phyloP scores from a whole-genome alignment of 1,140 invertebrate species.

The Hesperophylax magnus region DNA sequence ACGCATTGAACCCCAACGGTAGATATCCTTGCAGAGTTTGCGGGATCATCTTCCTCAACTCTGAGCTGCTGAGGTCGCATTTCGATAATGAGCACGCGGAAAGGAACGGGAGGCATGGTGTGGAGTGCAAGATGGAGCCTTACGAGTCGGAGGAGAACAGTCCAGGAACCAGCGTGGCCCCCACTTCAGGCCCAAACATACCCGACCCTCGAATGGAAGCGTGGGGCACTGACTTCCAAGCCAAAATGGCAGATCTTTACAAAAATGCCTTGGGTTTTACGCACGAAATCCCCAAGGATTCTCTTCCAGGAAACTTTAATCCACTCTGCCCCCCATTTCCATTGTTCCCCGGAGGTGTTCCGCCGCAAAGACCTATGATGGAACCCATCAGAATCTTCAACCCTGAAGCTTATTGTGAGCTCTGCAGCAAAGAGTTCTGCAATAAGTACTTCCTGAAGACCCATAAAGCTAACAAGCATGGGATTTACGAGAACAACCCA shows the following conservation, averaged over 20 bases:
- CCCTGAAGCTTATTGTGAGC: constrained; percentile 94
- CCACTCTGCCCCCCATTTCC: constrained; percentile 60
- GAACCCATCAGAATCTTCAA: constrained; percentile 90
- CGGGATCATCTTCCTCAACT: constrained; percentile 46
- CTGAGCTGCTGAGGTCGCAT: constrained; percentile 46
- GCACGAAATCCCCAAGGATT: constrained; percentile 62
- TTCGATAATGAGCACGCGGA: constrained; percentile 53
- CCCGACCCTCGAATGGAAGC: constrained; percentile 53
- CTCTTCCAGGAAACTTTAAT: constrained; percentile 65
- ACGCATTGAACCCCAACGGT: constrained; percentile 34
- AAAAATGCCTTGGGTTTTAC: constrained; percentile 67
- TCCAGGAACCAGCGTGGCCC: constrained; percentile 36
- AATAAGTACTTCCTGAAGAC: constrained; percentile 99
- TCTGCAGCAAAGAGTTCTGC: constrained; percentile 99
- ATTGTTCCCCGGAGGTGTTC: constrained; percentile 63
- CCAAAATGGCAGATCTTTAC: constrained; percentile 70
- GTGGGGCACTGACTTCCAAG: constrained; percentile 63
- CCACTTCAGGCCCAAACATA: constrained; percentile 22
- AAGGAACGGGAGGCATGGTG: constrained; percentile 48
- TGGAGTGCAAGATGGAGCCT: constrained; percentile 55
- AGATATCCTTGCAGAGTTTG: constrained; percentile 47
- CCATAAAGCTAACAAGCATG: constrained; percentile 95
- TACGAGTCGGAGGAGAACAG: constrained; percentile 53
- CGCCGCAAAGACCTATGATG: constrained; percentile 72
- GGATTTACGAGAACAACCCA: constrained; percentile 82